A percentile compares a stretch with the other conserved stretches of the same genome.
Evolutionary conservation across 2,888 invertebrate genomes (phyloP).

Genomic region (Octonoba sinensis): DNA sequence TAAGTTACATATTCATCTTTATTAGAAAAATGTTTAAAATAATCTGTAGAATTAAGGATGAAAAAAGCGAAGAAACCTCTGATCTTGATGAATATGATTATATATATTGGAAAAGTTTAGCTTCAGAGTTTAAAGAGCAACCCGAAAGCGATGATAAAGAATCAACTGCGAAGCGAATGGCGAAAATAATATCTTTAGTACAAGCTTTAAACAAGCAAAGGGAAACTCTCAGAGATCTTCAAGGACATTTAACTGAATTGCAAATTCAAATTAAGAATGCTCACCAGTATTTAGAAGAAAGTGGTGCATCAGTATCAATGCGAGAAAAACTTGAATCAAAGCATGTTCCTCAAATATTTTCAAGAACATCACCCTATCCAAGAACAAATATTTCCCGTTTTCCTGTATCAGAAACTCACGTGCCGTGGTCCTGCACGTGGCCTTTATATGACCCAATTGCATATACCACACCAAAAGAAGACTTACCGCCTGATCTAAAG

Average conservation of each 20-base stretch:
- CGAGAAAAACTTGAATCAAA: constrained; percentile 24
- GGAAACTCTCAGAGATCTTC: constrained; percentile 8
- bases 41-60: background rate
- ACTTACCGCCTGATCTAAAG: constrained; percentile 16
- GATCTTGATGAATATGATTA: constrained; percentile 19
- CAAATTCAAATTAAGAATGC: constrained; percentile 21
- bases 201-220: constrained; percentile 22
- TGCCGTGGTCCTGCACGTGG: constrained; percentile 33
- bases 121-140: constrained; percentile 10
- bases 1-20: constrained; percentile 56
- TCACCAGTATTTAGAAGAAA: constrained; percentile 10
- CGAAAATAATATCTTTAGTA: constrained; percentile 12
- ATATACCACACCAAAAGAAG: constrained; percentile 17
- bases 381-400: constrained; percentile 28
- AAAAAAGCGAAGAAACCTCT: constrained; percentile 13
- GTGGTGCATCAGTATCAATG: background rate
- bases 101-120: constrained; percentile 37
- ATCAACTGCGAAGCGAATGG: constrained; percentile 47
- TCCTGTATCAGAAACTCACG: constrained; percentile 44
- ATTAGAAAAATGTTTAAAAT: constrained; percentile 17
- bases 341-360: constrained; percentile 37
- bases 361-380: constrained; percentile 45
- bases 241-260: constrained; percentile 18
- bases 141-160: background rate
- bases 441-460: constrained; percentile 42